phyloP scores from a whole-genome alignment of 64 coral and sea anemone species.

The Pocillopora damicornis region DNA sequence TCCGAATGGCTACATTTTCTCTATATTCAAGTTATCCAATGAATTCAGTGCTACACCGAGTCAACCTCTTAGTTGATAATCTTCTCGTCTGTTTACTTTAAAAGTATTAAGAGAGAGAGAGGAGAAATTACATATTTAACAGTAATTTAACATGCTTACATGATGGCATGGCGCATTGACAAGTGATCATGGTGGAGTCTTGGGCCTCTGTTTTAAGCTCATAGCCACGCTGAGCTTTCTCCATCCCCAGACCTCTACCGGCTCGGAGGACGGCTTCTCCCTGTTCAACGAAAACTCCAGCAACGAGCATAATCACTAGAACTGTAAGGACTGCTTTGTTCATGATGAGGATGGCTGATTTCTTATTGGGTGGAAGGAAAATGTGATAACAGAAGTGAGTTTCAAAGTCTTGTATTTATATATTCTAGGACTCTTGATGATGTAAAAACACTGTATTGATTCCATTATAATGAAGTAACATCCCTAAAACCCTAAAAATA shows the following conservation, averaged over 20 bases:
- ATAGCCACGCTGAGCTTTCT: not conserved
- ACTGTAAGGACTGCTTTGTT: slow-evolving; percentile 9
- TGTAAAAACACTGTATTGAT: no score
- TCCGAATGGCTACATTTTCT: no score
- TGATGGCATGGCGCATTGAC: not conserved
- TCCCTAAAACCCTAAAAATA: no score
- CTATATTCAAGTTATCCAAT: no score
- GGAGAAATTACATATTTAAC: no score
- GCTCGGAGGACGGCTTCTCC: not conserved
- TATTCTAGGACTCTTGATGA: not conserved
- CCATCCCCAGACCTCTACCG: not conserved
- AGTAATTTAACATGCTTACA: not conserved
- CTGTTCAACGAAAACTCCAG: not conserved
- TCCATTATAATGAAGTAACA: no score
- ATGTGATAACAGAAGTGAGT: not conserved
- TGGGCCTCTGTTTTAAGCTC: not conserved
- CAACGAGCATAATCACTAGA: not conserved
- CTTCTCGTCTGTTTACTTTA: no score
- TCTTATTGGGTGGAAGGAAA: not conserved
- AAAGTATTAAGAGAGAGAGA: no score
- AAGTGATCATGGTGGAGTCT: not conserved
- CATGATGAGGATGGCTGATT: not conserved
- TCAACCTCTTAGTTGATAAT: no score
- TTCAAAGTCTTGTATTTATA: not conserved
- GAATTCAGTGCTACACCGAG: no score